These are phyloP conservation scores for Tetramorium alpestre DNA, from an alignment of 1,140 invertebrate species.

Conservation along the genomic window DNA sequence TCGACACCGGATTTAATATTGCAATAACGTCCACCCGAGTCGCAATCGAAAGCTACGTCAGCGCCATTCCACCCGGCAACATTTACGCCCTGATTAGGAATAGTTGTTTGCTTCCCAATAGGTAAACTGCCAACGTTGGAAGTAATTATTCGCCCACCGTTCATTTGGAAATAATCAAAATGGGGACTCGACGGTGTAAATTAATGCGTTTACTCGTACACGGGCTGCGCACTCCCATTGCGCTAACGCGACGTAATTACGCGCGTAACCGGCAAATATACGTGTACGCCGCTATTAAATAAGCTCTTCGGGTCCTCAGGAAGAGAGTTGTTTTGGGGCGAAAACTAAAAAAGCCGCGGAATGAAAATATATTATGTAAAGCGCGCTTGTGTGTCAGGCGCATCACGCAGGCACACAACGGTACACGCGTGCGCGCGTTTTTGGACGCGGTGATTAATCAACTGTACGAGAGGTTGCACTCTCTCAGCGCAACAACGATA, in stretches of 20 bases:
- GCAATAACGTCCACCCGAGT: background rate
- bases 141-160: conserved; percentile 59
- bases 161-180: conserved; percentile 63
- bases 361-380: conserved; percentile 57
- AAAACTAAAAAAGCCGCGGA: conserved; percentile 8
- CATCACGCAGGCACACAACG: background rate
- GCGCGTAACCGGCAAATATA: conserved; percentile 38
- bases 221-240: conserved; percentile 3
- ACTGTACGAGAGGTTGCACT: conserved; percentile 21
- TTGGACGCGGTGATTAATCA: conserved; percentile 52
- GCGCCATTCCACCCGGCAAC: background rate
- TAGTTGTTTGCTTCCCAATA: conserved; percentile 43
- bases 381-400: conserved; percentile 1
- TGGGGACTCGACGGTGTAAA: conserved; percentile 40
- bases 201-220: conserved; percentile 58
- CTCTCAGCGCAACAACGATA: conserved; percentile 21
- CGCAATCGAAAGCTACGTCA: conserved; percentile 23
- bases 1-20: conserved; percentile 12
- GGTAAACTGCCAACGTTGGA: conserved; percentile 59
- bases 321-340: conserved; percentile 11
- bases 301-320: conserved; percentile 28
- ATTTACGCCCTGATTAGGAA: conserved; percentile 50
- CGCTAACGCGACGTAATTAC: conserved; percentile 51
- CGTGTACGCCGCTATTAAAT: conserved; percentile 20
- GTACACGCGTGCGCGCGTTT: conserved; percentile 16